These are phyloP conservation scores for Hylaeus volcanicus DNA, from an alignment of 1,140 invertebrate species.

Conservation along the genomic window DNA sequence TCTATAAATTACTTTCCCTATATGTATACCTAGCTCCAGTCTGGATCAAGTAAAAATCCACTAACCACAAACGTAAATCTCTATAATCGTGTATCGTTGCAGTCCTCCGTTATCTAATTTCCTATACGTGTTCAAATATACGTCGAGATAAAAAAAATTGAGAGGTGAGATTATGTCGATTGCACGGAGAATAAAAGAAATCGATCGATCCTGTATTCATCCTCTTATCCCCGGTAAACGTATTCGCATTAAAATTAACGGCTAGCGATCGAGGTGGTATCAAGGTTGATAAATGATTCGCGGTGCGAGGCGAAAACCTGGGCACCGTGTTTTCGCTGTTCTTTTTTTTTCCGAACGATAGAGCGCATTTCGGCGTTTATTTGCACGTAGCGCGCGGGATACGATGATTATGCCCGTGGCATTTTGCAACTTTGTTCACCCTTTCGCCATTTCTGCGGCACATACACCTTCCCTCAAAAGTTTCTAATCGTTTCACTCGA, in stretches of 20 bases:
- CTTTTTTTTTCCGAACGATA: background rate
- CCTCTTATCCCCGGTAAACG: background rate
- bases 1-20: no score
- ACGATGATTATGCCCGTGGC: background rate
- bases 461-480: background rate
- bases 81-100: constrained; percentile 3
- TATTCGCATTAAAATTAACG: constrained; percentile 24
- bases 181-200: background rate
- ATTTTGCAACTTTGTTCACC: constrained; percentile 19
- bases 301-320: background rate
- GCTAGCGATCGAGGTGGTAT: background rate
- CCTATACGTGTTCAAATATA: constrained; percentile 11
- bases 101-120: constrained; percentile 31
- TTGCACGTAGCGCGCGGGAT: constrained; percentile 17
- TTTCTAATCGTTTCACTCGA: no score
- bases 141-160: constrained; percentile 13
- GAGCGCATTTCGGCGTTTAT: background rate
- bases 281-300: background rate
- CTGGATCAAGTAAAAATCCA: background rate
- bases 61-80: background rate
- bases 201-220: background rate
- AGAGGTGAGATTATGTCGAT: background rate
- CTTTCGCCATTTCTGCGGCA: constrained; percentile 5
- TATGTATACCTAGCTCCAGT: background rate
- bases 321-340: background rate